phyloP scores from a whole-genome alignment of 92 coral and sea anemone species.

The Palythoa caribaeorum region DNA sequence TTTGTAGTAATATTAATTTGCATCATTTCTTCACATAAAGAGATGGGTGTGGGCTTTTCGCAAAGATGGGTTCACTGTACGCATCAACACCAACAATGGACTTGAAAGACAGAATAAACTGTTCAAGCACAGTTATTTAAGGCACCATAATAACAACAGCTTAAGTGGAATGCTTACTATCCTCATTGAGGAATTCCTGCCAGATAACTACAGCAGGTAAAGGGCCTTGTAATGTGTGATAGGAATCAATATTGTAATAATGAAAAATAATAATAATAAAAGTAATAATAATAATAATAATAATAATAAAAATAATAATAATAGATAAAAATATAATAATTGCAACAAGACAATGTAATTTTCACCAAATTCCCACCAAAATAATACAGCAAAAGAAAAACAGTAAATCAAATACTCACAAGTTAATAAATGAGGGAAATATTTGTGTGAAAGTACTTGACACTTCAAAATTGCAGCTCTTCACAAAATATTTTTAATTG shows the following conservation, averaged over 20 bases:
- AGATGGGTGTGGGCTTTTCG: constrained; percentile 76
- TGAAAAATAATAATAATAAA: background rate
- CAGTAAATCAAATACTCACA: background rate
- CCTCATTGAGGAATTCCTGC: constrained; percentile 66
- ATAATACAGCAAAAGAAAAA: background rate
- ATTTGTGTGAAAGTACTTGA: background rate
- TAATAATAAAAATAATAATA: background rate
- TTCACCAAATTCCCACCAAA: background rate
- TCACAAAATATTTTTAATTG: background rate
- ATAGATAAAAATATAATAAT: background rate
- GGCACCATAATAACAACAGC: constrained; percentile 51
- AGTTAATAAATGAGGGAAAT: background rate
- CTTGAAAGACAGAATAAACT: constrained; percentile 67
- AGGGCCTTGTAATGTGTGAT: background rate
- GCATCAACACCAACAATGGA: constrained; percentile 71
- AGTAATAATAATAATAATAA: background rate
- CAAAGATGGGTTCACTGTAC: constrained; percentile 46
- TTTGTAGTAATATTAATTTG: background rate
- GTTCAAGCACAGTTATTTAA: constrained; percentile 67
- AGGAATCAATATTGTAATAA: background rate
- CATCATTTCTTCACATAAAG: constrained; percentile 35
- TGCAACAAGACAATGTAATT: constrained; percentile 1
- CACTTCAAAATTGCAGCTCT: background rate
- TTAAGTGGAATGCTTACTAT: constrained; percentile 66
- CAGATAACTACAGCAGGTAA: constrained; percentile 74